Percentiles rank a stretch among this genome's conserved stretches.
Evolutionary conservation across 2,888 invertebrate species (phyloP).

Genomic region (Callinectes sapidus): DNA sequence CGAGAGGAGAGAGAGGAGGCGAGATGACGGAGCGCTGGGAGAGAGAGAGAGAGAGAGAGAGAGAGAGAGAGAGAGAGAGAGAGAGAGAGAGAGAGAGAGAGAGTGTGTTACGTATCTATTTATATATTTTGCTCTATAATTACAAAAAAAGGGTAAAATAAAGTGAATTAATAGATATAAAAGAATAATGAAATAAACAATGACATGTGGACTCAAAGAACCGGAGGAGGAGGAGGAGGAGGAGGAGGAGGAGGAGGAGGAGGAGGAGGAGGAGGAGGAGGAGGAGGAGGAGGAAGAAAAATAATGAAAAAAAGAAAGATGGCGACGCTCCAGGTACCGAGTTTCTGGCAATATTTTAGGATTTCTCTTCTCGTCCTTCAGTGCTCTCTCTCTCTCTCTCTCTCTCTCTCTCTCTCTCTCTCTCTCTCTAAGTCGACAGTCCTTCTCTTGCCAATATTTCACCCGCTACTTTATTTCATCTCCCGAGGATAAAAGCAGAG

Average conservation of each 20-base stretch:
- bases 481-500: neutral
- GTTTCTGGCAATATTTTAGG: neutral
- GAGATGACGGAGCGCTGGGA: too few species aligned
- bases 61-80: slow-evolving; percentile 26
- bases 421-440: neutral
- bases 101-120: neutral
- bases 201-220: neutral
- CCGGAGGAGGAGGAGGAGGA: neutral
- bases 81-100: slow-evolving; percentile 35
- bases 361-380: neutral
- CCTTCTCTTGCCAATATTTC: neutral
- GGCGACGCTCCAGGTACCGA: neutral
- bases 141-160: too few species aligned
- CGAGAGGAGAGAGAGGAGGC: neutral
- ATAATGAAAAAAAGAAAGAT: neutral
- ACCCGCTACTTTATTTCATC: neutral
- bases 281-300: neutral
- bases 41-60: slow-evolving; percentile 26
- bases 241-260: neutral
- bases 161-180: too few species aligned
- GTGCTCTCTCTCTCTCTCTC: neutral
- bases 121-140: too few species aligned
- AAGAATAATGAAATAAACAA: too few species aligned
- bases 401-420: slow-evolving; percentile 16
- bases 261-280: neutral